phyloP scores from a whole-genome alignment of 2,113 vertebrate genomes.

The Eubucco bourcierii region DNA sequence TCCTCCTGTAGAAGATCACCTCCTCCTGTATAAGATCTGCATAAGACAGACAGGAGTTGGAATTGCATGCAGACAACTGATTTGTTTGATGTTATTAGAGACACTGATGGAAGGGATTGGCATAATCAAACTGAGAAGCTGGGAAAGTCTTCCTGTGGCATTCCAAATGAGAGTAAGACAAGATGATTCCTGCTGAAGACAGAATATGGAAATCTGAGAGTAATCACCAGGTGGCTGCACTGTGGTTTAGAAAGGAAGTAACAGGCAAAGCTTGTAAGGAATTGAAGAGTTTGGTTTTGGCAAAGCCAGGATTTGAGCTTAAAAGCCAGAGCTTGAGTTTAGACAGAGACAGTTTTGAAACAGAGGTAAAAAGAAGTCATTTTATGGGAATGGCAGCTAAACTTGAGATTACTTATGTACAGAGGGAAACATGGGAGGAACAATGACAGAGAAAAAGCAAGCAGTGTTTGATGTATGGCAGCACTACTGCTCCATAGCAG shows the following conservation, averaged over 20 bases:
- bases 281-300: background rate
- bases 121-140: background rate
- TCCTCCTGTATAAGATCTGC: background rate
- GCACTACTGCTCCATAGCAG: background rate
- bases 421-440: background rate
- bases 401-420: background rate
- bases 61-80: background rate
- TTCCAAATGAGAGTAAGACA: background rate
- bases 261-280: background rate
- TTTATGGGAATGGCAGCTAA: background rate
- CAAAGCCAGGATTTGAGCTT: background rate
- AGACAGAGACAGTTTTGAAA: background rate
- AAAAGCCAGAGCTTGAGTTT: background rate
- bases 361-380: background rate
- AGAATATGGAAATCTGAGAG: background rate
- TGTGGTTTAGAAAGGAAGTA: background rate
- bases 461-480: background rate
- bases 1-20: background rate
- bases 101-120: background rate
- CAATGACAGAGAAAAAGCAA: background rate
- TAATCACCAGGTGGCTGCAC: background rate
- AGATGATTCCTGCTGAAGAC: background rate
- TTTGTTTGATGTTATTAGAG: background rate
- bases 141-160: background rate
- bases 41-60: background rate